These are phyloP conservation scores for Halcyon senegalensis DNA, from an alignment of 2,113 vertebrate species.

Conservation along the genomic window DNA sequence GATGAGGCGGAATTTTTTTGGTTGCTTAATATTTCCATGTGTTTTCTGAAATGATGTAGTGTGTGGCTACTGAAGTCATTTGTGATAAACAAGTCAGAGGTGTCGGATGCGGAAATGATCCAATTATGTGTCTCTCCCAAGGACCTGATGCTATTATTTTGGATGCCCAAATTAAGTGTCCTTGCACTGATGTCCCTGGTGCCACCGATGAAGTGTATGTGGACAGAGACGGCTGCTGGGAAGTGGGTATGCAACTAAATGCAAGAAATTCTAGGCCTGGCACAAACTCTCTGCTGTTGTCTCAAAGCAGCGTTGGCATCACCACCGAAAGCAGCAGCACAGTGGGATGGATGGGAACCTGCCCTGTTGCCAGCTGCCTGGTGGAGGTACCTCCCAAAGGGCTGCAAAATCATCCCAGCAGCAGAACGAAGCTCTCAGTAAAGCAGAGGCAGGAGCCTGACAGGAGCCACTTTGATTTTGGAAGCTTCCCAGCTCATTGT, in stretches of 20 bases:
- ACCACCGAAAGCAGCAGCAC: fast-evolving
- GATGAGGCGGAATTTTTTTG: background rate
- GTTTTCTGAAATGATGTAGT: slow-evolving; percentile 2
- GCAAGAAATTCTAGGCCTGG: background rate
- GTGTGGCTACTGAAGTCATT: slow-evolving; percentile 10
- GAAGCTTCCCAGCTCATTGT: background rate
- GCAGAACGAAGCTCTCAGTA: background rate
- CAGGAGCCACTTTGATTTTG: background rate
- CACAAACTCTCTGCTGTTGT: background rate
- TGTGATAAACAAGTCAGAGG: background rate
- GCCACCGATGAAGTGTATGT: too few species aligned
- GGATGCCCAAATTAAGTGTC: background rate
- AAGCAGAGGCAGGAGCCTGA: background rate
- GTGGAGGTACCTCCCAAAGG: background rate
- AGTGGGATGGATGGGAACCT: background rate
- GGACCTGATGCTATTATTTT: fast-evolving
- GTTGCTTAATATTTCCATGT: slow-evolving; percentile 30
- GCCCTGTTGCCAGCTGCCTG: background rate
- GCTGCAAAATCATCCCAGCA: background rate
- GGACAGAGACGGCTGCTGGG: background rate
- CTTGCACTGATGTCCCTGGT: background rate
- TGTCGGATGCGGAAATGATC: background rate
- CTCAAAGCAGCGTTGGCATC: background rate
- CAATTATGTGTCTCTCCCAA: background rate
- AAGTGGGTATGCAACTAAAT: background rate